phyloP scores from a whole-genome alignment of 2,797 vertebrate genomes.

The Catamblyrhynchus diadema region DNA sequence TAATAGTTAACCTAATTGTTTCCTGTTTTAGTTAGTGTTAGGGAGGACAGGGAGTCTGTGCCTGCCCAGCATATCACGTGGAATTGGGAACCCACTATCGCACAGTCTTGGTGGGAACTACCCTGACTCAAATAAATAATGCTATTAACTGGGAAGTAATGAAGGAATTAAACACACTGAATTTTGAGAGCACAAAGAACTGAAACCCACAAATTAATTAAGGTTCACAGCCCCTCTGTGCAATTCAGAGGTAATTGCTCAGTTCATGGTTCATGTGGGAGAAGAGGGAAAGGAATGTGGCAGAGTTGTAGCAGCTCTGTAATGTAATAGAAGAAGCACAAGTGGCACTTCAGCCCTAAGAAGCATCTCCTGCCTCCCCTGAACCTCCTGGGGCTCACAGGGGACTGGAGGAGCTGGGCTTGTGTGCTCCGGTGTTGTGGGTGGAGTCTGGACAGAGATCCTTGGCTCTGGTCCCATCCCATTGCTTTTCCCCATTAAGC shows the following conservation, averaged over 20 bases:
- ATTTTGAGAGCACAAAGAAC: background rate
- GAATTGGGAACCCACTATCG: fast-evolving
- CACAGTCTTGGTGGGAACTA: background rate
- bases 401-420: background rate
- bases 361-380: background rate
- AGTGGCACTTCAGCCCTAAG: background rate
- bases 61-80: fast-evolving
- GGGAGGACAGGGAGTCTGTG: background rate
- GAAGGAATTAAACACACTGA: background rate
- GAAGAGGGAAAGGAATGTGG: background rate
- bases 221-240: background rate
- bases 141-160: background rate
- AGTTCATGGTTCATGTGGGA: background rate
- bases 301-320: background rate
- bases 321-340: background rate
- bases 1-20: background rate
- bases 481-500: background rate
- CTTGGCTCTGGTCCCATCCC: background rate
- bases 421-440: fast-evolving
- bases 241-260: background rate
- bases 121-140: background rate
- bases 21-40: background rate
- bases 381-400: background rate
- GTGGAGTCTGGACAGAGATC: background rate
- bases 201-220: background rate